A percentile compares a stretch with the other conserved stretches of the same genome.
phyloP scores from a whole-genome alignment of 1,140 invertebrate genomes.

The Procambarus clarkii region DNA sequence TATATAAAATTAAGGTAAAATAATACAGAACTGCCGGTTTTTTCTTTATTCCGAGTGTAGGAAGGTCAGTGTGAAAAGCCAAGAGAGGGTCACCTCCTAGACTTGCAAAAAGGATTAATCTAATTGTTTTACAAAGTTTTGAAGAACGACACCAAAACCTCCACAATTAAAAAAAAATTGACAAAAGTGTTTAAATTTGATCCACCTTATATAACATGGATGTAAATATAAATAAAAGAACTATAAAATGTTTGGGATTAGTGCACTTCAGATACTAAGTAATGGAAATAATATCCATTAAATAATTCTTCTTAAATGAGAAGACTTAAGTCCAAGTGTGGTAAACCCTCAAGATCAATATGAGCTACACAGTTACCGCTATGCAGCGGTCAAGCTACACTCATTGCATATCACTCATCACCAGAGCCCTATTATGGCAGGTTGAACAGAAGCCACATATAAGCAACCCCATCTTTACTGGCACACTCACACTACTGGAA shows the following conservation, averaged over 20 bases:
- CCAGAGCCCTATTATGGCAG: neutral
- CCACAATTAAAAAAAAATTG: neutral
- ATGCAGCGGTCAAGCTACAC: conserved; percentile 29
- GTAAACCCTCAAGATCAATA: conserved; percentile 48
- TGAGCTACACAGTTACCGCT: conserved; percentile 51
- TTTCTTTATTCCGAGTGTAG: conserved; percentile 29
- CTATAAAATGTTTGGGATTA: neutral
- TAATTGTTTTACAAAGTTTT: conserved; percentile 6
- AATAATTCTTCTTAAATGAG: conserved; percentile 16
- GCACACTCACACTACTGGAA: conserved; percentile 50
- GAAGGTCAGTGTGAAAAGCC: conserved; percentile 43
- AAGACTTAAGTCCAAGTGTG: conserved; percentile 21
- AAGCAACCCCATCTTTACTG: conserved; percentile 29
- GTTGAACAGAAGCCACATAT: conserved; percentile 12
- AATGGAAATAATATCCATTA: conserved; percentile 20
- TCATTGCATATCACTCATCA: conserved; percentile 30
- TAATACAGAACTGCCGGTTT: neutral
- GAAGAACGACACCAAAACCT: conserved; percentile 5
- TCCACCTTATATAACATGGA: neutral
- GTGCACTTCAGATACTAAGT: neutral
- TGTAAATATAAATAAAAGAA: neutral
- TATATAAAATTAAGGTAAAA: neutral
- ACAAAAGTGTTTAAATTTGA: neutral
- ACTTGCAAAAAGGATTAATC: conserved; percentile 10
- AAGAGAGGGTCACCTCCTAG: conserved; percentile 37